These are phyloP conservation scores for Platycnemis pennipes DNA, from an alignment of 2,888 invertebrate species.

Conservation along the genomic window DNA sequence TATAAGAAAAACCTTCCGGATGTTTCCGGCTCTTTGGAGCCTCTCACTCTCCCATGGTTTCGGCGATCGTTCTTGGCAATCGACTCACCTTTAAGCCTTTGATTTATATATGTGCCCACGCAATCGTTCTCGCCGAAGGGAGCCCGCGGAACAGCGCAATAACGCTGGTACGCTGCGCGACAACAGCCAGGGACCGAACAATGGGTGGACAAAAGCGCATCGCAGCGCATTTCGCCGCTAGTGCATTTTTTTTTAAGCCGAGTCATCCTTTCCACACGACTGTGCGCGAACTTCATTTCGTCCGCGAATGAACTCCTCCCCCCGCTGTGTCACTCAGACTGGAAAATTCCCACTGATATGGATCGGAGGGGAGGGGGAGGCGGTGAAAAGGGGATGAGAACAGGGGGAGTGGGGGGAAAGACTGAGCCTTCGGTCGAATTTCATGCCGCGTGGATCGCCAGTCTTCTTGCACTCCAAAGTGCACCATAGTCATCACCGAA, in stretches of 20 bases:
- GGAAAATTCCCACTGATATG: not conserved
- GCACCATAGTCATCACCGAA: too few relatives aligned
- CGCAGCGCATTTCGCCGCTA: not conserved
- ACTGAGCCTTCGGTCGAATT: not conserved
- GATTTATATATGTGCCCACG: too few relatives aligned
- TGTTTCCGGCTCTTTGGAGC: too few relatives aligned
- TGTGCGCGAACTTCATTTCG: not conserved
- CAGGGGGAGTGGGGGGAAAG: not conserved
- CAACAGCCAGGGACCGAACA: not conserved
- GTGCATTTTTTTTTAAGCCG: not conserved
- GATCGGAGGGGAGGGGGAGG: too few relatives aligned
- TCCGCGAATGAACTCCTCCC: not conserved
- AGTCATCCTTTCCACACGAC: not conserved
- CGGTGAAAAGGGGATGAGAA: too few relatives aligned
- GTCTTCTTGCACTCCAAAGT: not conserved
- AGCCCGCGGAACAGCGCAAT: too few relatives aligned
- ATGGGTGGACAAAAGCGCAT: not conserved
- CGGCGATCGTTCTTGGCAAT: too few relatives aligned
- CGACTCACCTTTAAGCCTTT: too few relatives aligned
- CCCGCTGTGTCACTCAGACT: not conserved
- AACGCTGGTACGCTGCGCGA: too few relatives aligned
- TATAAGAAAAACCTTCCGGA: too few relatives aligned
- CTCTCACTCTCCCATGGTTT: too few relatives aligned
- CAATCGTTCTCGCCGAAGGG: too few relatives aligned
- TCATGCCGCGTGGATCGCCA: not conserved